phyloP scores from a whole-genome alignment of 2,113 vertebrate species.

The Kryptolebias marmoratus region DNA sequence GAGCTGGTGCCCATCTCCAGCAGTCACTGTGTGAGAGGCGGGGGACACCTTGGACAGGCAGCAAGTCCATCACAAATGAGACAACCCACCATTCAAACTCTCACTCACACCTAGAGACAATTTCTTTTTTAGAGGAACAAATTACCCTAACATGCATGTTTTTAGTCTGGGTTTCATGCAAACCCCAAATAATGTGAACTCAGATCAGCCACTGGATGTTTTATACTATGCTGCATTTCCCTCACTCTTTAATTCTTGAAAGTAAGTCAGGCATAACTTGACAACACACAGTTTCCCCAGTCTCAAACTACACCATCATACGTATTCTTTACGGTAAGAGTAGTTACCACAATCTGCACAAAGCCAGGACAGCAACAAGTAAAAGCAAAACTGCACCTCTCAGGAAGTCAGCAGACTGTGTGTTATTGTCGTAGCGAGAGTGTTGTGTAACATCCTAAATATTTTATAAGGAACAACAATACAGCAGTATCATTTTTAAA shows the following conservation, averaged over 20 bases:
- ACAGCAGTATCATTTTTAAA: constrained; percentile 19
- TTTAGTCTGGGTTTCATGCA: constrained; percentile 12
- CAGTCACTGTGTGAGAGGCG: too few species aligned
- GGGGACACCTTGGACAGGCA: too few species aligned
- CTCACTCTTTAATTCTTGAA: not conserved
- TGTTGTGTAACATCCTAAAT: constrained; percentile 14
- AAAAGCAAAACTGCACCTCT: constrained; percentile 8
- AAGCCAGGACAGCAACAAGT: constrained; percentile 1
- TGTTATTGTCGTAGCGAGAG: not conserved
- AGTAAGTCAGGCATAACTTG: not conserved
- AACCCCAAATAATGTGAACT: constrained; percentile 12
- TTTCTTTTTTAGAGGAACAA: too few species aligned
- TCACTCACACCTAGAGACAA: too few species aligned
- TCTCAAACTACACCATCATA: not conserved
- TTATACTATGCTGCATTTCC: not conserved
- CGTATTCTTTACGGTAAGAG: not conserved
- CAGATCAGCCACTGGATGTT: not conserved
- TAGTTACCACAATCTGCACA: not conserved
- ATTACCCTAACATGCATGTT: too few species aligned
- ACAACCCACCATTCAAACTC: too few species aligned
- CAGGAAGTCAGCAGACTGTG: not conserved
- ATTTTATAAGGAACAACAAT: constrained; percentile 17
- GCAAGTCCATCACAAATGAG: too few species aligned
- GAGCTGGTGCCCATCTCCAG: too few species aligned
- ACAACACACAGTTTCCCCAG: not conserved